phyloP scores from a whole-genome alignment of 1,140 invertebrate species.

The Lepidurus apus region DNA sequence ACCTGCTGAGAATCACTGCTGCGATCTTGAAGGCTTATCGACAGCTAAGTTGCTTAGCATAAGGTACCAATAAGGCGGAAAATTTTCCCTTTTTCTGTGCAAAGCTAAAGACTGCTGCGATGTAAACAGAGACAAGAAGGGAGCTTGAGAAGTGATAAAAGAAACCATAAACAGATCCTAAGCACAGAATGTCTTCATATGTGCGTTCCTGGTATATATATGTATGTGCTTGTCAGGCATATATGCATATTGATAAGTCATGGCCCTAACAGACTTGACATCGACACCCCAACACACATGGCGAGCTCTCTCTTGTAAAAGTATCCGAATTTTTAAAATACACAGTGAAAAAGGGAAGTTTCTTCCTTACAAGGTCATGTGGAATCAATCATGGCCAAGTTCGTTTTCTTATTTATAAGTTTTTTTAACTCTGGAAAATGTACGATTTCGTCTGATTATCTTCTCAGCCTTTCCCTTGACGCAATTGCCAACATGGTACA shows the following conservation, averaged over 20 bases:
- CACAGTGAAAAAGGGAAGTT: background rate
- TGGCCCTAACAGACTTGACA: conserved; percentile 12
- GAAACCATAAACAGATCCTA: conserved; percentile 14
- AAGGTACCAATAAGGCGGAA: too few relatives aligned
- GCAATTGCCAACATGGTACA: background rate
- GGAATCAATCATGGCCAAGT: background rate
- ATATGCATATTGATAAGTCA: conserved; percentile 22
- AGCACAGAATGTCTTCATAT: background rate
- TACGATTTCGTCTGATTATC: background rate
- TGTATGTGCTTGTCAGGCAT: background rate
- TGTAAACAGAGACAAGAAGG: conserved; percentile 19
- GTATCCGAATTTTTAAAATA: background rate
- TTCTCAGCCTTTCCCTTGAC: background rate
- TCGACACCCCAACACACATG: conserved; percentile 3
- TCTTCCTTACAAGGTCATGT: conserved; percentile 10
- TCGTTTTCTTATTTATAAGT: background rate
- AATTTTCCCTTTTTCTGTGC: too few relatives aligned
- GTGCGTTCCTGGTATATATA: background rate
- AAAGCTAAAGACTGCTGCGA: background rate
- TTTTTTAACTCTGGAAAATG: too few relatives aligned
- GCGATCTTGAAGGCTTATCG: too few relatives aligned
- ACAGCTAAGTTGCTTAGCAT: too few relatives aligned
- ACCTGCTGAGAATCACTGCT: too few relatives aligned
- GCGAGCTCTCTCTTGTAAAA: conserved; percentile 6
- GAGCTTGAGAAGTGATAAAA: conserved; percentile 6